Base-by-base conservation (phyloP, 2,797 vertebrate genomes). In the Aselliscus stoliczkanus region DNA sequence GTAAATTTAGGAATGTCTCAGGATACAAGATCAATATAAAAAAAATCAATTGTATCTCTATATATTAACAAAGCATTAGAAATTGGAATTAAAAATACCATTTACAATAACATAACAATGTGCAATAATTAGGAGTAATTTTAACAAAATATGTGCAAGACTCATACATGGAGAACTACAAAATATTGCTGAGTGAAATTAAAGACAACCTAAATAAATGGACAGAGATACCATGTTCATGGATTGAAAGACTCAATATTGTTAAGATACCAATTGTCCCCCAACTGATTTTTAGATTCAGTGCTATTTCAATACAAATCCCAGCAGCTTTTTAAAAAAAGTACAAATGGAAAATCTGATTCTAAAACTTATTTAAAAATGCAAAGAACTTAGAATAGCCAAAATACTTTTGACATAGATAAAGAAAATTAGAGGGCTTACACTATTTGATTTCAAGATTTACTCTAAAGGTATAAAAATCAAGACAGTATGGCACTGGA, bases 11-110 rank as follows among this genome's bases (percentile, higher is more conserved):
- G 56, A 97, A 81, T 52, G 44, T 90, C 77, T 97, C 56, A 73
- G 69, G 69, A 88, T 90, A 95, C 56, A 97, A 96, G 79, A 44
- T 54, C 42, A 95, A 37, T 96, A 92, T 94, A 60, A 81, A 94
- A 81, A 94, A 82, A 69, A 76, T 82, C 37, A 93, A 56, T 67
- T 93, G 25, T 52, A 93, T 88, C 70, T 96, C 54, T 69, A 60
- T 42, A 79, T 94, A 80, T 95, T 80, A 94, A 96, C 52, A 94
- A 96, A 89, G 1, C 21, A 93, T 17, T 89, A 25, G 37, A 94
- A 88, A 85, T 25, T 83, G 27, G 97, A 96, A 84, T 76, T 72
- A n/a, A 97, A 96, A 95, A 56, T 92, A 85, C 14, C 42, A 95
- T 73, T 92, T 95, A 92, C 34, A 94, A 65, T 42, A 95, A 62